Base-by-base conservation (phyloP, 2,888 invertebrate species). In the Dascillus cervinus region DNA sequence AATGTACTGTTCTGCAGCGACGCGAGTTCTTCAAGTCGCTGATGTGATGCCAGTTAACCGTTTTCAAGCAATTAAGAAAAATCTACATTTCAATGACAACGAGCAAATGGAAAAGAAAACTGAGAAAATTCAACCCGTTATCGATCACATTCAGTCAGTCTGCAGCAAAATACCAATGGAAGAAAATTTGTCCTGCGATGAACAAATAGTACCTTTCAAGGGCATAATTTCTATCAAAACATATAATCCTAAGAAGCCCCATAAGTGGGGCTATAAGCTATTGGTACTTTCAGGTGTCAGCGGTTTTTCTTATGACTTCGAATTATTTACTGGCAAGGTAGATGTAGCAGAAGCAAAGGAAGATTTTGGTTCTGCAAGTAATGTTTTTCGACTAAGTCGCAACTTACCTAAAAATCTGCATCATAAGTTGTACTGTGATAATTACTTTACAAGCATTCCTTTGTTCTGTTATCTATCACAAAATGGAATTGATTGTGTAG, bases 371-470 rank as follows among this genome's bases (percentile, higher is more conserved):
- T 37, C 44, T 11, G 41, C 43, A 22, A 37, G 44, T 13, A 49
- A 48, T 33, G 46, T 53, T 20, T 41, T 51, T 11, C 23, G 49
- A 13, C 27, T 50, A 8, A 23, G 37, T 21, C 34, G 41, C 27
- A 13, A 21, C 11, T 41, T 53, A 22, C 47, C 46, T 11, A 25
- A 35, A 22, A 28, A 41, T 17, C 20, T 35, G 15, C 37, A 46
- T 35, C 35, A 43, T 27, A 40, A 39, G 27, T 14, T 53, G 3
- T 50, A 41, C 26, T 49, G 38, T 31, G 44, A 52, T 29, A 50
- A 52, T 28, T 50, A 46, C 26, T 52, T 45, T 29, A 41, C 39
- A 4, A 31, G 42, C 6, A 3, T 47, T 11, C 39, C 26, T 12
- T 37, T 53, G 5, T 6, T 23, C 3, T 4, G 11, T 9, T 11